phyloP scores from a whole-genome alignment of 2,888 invertebrate genomes.

The Drosophila subquinaria region DNA sequence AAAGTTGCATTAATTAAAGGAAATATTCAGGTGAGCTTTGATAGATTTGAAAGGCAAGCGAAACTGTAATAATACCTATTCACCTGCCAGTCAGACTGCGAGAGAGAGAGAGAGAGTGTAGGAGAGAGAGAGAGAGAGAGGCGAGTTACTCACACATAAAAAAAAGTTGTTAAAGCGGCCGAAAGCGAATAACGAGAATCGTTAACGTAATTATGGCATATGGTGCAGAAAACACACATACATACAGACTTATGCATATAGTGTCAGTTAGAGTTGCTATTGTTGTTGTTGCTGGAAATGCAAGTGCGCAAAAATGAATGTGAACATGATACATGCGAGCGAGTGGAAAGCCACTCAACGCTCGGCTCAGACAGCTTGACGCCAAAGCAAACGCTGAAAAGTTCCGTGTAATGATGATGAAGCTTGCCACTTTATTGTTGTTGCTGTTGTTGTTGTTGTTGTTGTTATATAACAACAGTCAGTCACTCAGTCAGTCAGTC shows the following conservation, averaged over 20 bases:
- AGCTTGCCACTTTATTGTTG: constrained; percentile 41
- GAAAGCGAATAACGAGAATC: constrained; percentile 37
- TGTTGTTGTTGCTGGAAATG: constrained; percentile 42
- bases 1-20: constrained; percentile 55
- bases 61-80: constrained; percentile 17
- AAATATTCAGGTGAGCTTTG: constrained; percentile 34
- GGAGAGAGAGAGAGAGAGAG: neutral
- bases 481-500: constrained; percentile 38
- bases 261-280: constrained; percentile 22
- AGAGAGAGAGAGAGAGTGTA: neutral
- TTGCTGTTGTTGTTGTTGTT: constrained; percentile 26
- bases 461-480: constrained; percentile 39
- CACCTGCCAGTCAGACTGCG: neutral
- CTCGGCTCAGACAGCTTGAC: constrained; percentile 75
- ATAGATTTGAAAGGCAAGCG: constrained; percentile 6
- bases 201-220: constrained; percentile 50
- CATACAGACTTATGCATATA: constrained; percentile 3
- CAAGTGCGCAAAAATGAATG: constrained; percentile 62
- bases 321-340: constrained; percentile 61
- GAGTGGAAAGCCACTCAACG: constrained; percentile 66
- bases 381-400: constrained; percentile 68
- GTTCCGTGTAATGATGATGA: constrained; percentile 65
- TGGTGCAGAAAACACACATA: constrained; percentile 4
- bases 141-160: constrained; percentile 7
- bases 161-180: constrained; percentile 15